Conservation (phyloP, 2,797 vertebrate genomes). For the Carapus acus region DNA sequence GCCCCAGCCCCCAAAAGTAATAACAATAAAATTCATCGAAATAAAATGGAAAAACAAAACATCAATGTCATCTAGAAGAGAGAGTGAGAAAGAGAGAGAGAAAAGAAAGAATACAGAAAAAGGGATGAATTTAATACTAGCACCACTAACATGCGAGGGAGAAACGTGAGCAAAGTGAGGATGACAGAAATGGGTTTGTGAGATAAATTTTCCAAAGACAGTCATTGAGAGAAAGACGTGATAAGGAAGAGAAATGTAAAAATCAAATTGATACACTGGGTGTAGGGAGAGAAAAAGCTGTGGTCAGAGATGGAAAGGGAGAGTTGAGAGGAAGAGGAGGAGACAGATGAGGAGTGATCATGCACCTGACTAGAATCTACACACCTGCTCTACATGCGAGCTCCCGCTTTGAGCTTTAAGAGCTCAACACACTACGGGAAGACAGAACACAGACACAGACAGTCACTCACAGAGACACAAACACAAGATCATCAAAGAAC, state of each 20-base stretch:
- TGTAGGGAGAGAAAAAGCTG: no score
- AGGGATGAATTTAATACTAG: no score
- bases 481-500: conserved; percentile 74
- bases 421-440: conserved; percentile 78
- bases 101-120: neutral
- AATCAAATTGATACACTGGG: neutral
- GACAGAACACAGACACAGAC: conserved; percentile 77
- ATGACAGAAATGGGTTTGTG: no score
- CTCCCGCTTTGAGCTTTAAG: conserved; percentile 76
- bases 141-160: no score
- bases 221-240: conserved; percentile 5
- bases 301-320: conserved; percentile 13
- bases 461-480: conserved; percentile 75
- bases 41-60: no score
- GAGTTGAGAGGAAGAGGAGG: neutral
- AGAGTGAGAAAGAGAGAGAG: conserved; percentile 5
- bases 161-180: no score
- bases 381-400: conserved; percentile 77
- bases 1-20: no score
- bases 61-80: conserved; percentile 63
- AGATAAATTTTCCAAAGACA: no score
- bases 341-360: conserved; percentile 37
- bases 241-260: conserved; percentile 11
- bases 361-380: conserved; percentile 77
- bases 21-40: no score